phyloP scores from a whole-genome alignment of 2,888 invertebrate genomes.

The Mythimna lalbum region DNA sequence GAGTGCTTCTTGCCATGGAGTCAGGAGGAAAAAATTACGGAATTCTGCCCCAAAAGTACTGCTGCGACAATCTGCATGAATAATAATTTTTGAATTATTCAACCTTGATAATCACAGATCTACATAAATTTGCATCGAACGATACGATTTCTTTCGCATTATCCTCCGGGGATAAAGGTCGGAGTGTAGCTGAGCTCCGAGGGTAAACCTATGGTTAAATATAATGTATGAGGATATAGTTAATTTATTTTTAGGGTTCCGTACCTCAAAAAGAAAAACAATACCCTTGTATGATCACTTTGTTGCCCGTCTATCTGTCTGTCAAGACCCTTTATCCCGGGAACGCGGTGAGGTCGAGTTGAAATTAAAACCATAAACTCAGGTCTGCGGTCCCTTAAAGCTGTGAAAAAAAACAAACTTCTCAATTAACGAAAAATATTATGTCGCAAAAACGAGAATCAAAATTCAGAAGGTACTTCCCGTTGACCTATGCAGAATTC shows the following conservation, averaged over 20 bases:
- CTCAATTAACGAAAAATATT: no score
- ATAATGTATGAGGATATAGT: not conserved
- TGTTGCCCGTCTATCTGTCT: no score
- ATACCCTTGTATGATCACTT: no score
- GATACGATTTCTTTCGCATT: conserved; percentile 63
- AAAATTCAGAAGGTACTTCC: no score
- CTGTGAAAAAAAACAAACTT: no score
- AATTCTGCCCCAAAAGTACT: conserved; percentile 39
- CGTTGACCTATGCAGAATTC: no score
- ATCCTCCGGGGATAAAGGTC: conserved; percentile 43
- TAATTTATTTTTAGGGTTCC: not conserved
- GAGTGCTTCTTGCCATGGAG: conserved; percentile 33
- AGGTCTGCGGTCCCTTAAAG: no score
- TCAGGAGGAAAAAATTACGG: conserved; percentile 44
- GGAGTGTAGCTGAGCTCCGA: not conserved
- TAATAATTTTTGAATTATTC: conserved; percentile 80
- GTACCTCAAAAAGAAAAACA: no score
- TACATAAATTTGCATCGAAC: conserved; percentile 76
- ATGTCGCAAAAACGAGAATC: no score
- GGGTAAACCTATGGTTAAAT: not conserved
- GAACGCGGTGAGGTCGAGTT: no score
- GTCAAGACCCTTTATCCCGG: no score
- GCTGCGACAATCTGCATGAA: conserved; percentile 75
- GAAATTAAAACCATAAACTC: no score
- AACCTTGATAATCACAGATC: conserved; percentile 68